Evolutionary conservation across 2,888 invertebrate species (phyloP).

Genomic region (Rotaria macrura): DNA sequence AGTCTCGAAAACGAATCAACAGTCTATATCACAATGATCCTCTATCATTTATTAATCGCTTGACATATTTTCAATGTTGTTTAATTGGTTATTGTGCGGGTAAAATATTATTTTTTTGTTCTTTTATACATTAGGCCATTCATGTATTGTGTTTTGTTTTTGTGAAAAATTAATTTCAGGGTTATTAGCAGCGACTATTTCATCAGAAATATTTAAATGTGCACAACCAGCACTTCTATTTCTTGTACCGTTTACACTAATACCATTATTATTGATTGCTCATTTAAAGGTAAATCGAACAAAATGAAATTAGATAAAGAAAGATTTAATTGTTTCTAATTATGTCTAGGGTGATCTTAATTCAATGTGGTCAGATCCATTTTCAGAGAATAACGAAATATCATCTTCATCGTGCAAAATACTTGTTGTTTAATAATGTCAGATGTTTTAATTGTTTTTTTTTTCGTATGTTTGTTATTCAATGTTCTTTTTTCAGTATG

Average conservation of each 20-base stretch:
- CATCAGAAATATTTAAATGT: constrained; percentile 92
- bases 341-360: constrained; percentile 74
- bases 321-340: background rate
- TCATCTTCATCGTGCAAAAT: background rate
- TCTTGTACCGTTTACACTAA: constrained; percentile 87
- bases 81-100: constrained; percentile 92
- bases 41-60: constrained; percentile 38
- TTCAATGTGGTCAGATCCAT: constrained; percentile 80
- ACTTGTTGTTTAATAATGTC: background rate
- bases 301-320: background rate
- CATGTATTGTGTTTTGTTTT: background rate
- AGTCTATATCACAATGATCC: background rate
- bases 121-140: background rate
- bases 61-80: constrained; percentile 93
- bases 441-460: background rate
- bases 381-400: constrained; percentile 38
- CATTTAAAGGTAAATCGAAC: constrained; percentile 69
- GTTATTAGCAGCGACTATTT: constrained; percentile 85
- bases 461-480: background rate
- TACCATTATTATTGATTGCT: constrained; percentile 91
- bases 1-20: constrained; percentile 75
- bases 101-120: constrained; percentile 31
- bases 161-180: constrained; percentile 44
- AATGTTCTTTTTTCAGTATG: background rate
- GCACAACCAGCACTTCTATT: constrained; percentile 92